Evolutionary conservation across 2,113 vertebrate species (phyloP), one percentile per base, ranked within the genome.

Genomic region (Cinclus cinclus): DNA sequence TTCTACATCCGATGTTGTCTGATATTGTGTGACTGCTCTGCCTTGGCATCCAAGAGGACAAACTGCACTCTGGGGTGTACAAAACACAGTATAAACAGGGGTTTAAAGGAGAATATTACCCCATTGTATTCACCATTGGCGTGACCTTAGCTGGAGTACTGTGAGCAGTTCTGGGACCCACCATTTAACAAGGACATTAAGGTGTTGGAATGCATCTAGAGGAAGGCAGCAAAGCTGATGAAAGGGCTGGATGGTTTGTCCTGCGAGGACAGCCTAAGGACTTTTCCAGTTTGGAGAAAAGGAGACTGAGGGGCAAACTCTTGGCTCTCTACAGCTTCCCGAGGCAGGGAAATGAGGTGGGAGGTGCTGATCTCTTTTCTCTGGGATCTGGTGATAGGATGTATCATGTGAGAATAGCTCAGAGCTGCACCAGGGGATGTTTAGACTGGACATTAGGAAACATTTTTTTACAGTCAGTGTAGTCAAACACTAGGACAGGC

Each of bases 391-490:
- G 24, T 6, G 24, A 11, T 6, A 41, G 31, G 21, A 22, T 1
- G 1, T 28, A 18, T 15, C 1, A 1, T 1, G 2, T 53, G 60
- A 31, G 39, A 90, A 24, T 28, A 25, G 31, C n/a, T 64, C n/a
- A 64, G 35, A 49, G 39, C 31, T 87, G 13, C 0, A 2, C 13
- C 22, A 49, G 25, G 19, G 14, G 37, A n/a, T 1, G 2, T 59
- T 49, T 69, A n/a, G 9, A 7, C 23, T 49, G 30, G 18, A 28
- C 19, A 23, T 82, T 69, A 49, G 53, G n/a, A 59, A 23, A 4
- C 35, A 6, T 23, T 47, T 49, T 37, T n/a, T 59, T 41, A 22
- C 18, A 41, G 79, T 23, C 30, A 69, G 9, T 3, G 23, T 41
- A 30, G 15, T 49, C 23, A 59, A n/a, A 50, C 44, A n/a, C 11